Conservation (phyloP, 2,888 invertebrate genomes). For the Sphaerophoria taeniata region DNA sequence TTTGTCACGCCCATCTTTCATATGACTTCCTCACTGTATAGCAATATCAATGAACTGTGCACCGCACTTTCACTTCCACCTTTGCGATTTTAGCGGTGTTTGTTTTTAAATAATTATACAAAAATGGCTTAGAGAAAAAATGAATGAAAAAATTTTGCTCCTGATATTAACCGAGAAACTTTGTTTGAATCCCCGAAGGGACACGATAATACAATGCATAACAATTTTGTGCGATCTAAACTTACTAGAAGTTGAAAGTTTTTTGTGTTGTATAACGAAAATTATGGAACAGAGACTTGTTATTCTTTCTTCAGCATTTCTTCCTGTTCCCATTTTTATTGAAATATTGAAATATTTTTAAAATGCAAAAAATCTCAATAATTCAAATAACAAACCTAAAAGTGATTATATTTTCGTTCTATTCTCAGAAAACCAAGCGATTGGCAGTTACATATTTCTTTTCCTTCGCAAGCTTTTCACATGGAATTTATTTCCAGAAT, state of each 20-base stretch:
- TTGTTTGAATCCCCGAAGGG: conserved; percentile 62
- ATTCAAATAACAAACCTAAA: not conserved
- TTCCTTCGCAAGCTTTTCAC: not conserved
- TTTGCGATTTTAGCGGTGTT: not conserved
- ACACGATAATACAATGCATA: conserved; percentile 43
- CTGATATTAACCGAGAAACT: conserved; percentile 62
- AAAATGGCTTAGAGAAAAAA: too few relatives aligned
- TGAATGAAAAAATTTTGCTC: too few relatives aligned
- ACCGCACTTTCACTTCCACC: not conserved
- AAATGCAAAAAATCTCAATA: too few relatives aligned
- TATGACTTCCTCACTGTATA: not conserved
- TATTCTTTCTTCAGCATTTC: too few relatives aligned
- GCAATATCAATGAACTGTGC: conserved; percentile 13
- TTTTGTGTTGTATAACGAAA: not conserved
- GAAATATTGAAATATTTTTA: too few relatives aligned
- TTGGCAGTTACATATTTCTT: not conserved
- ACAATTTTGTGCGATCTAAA: not conserved
- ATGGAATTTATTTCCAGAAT: not conserved
- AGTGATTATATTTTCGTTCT: too few relatives aligned
- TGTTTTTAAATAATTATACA: too few relatives aligned
- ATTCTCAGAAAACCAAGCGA: too few relatives aligned
- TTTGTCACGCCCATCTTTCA: not conserved
- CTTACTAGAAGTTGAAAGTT: conserved; percentile 29
- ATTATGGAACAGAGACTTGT: too few relatives aligned
- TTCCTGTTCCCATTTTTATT: too few relatives aligned